Evolutionary conservation across 2,888 invertebrate species (phyloP), one percentile per base, ranked within the genome.

Genomic region (Aphrophora alni): DNA sequence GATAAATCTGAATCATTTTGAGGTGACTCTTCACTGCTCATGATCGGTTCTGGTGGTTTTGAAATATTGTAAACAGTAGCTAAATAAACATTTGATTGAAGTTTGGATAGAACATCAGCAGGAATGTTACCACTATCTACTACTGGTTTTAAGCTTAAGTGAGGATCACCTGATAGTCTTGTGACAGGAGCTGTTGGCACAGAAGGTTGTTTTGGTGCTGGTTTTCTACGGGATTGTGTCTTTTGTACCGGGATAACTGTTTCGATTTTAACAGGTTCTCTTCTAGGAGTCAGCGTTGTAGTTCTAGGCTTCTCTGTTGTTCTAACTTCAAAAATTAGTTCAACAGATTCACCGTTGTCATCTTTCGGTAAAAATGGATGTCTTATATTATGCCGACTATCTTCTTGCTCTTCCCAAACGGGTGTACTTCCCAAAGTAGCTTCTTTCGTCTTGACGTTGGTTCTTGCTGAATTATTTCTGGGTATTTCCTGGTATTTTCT

Each of bases 331-430:
- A 38, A 72, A 17, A 59, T 59, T 21, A 59, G 21, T 59, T 59
- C 21, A 59, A 59, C 59, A 59, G 59, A 21, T 59, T 80, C 76
- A 4, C 76, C 38, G 25, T 71, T 72, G 4, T 28, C 73, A 59
- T 80, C 80, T 51, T 71, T 80, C 17, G 84, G 83, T 12, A 83
- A 44, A 38, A 83, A 83, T 21, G 84, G 84, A 70, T 84, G 84
- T 51, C 84, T 80, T 27, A 80, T 82, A 28, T 83, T 83, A 0
- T 72, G 27, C 51, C 77, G 25, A 72, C 74, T n/a, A 72, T 71
- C 0, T 59, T 59, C 59, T 59, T 59, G 12, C 21, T 59, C 59
- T 5, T 59, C 2, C 59, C 59, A 59, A 21, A 59, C 59, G 4
- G 59, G 59, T 7, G 59, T 59, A 21, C 21, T 59, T 1, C 21